Conservation (phyloP, 2,797 vertebrate species). For the Rhynchonycteris naso region DNA sequence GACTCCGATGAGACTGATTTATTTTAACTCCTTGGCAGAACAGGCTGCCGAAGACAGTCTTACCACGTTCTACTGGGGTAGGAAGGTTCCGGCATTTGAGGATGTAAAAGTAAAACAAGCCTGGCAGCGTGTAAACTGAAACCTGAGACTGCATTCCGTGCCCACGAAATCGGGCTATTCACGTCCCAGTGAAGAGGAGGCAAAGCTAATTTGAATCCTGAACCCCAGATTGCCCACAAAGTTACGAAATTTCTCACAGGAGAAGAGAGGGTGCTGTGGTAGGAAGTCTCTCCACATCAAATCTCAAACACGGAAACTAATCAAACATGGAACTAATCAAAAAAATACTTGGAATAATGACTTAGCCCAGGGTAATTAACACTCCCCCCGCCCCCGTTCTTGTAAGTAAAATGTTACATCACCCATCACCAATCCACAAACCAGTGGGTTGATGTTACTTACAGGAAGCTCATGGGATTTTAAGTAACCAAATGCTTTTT, state of each 20-base stretch:
- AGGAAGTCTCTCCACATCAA: background rate
- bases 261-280: background rate
- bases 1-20: slow-evolving; percentile 59
- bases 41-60: background rate
- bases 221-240: background rate
- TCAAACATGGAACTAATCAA: background rate
- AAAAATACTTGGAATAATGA: slow-evolving; percentile 68
- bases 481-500: background rate
- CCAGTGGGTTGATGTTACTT: background rate
- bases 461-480: background rate
- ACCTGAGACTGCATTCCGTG: background rate
- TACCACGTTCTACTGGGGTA: background rate
- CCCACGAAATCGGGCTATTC: background rate
- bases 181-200: background rate
- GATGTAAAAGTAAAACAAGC: background rate
- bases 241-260: background rate
- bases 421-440: background rate
- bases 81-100: background rate
- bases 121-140: background rate
- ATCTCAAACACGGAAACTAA: background rate
- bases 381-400: slow-evolving; percentile 66
- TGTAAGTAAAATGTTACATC: slow-evolving; percentile 37
- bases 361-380: slow-evolving; percentile 77
- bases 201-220: background rate
- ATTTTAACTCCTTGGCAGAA: slow-evolving; percentile 65